Conservation (phyloP, 2,888 invertebrate species). For the Nasonia oneida region DNA sequence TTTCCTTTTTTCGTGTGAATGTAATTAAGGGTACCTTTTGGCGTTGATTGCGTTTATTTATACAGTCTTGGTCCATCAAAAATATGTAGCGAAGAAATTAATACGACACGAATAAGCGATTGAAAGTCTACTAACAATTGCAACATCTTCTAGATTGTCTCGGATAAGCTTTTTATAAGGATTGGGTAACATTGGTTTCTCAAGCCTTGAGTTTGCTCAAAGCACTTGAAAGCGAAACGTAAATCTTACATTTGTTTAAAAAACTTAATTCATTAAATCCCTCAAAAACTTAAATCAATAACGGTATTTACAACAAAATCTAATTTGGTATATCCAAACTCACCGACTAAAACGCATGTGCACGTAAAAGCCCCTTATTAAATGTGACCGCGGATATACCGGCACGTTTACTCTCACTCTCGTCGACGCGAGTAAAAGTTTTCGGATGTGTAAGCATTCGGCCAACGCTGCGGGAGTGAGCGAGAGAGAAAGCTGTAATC, state of each 20-base stretch:
- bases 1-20: neutral
- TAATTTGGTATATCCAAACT: too few species aligned
- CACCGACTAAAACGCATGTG: neutral
- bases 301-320: too few species aligned
- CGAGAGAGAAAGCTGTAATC: neutral
- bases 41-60: neutral
- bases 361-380: neutral
- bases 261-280: too few species aligned
- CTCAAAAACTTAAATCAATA: too few species aligned
- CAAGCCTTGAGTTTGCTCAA: neutral
- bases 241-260: too few species aligned
- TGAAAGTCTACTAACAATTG: neutral
- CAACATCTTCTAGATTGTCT: neutral
- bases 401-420: conserved; percentile 47
- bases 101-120: neutral
- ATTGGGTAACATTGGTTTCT: neutral
- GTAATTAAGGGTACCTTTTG: neutral
- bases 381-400: neutral
- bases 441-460: conserved; percentile 1
- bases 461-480: neutral
- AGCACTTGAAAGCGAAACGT: neutral
- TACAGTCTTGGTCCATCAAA: too few species aligned
- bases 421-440: conserved; percentile 47
- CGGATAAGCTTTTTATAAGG: neutral
- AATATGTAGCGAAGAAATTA: neutral